Conservation (phyloP, 2,888 invertebrate genomes). For the Dryomyza anilis region DNA sequence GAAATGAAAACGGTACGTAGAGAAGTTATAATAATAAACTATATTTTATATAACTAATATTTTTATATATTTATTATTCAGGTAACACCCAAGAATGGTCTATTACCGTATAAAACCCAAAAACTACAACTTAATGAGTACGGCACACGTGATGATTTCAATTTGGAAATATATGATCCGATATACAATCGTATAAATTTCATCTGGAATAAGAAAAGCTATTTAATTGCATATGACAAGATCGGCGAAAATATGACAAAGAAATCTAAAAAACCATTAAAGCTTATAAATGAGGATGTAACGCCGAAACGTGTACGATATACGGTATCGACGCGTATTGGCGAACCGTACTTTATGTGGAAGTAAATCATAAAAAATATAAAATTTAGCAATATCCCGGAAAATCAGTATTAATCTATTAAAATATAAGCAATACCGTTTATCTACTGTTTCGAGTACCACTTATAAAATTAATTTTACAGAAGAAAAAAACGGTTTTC, state of each 20-base stretch:
- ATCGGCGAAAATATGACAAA: constrained; percentile 46
- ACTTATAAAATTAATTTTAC: too few species aligned
- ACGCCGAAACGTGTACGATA: constrained; percentile 66
- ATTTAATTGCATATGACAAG: constrained; percentile 43
- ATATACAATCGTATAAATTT: constrained; percentile 58
- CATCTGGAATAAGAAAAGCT: constrained; percentile 53
- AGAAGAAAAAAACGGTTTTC: too few species aligned
- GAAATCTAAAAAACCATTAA: constrained; percentile 53
- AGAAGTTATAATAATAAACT: neutral
- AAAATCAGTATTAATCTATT: neutral
- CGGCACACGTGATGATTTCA: constrained; percentile 68
- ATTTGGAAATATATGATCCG: constrained; percentile 63
- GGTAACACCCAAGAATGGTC: constrained; percentile 65
- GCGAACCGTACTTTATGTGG: constrained; percentile 73
- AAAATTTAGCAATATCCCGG: neutral
- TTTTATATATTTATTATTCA: constrained; percentile 27
- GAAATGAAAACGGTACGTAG: constrained; percentile 67
- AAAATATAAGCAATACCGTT: neutral
- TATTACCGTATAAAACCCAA: constrained; percentile 66
- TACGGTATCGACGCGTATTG: constrained; percentile 74
- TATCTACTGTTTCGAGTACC: too few species aligned
- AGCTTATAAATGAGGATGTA: constrained; percentile 63
- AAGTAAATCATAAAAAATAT: constrained; percentile 47
- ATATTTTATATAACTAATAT: neutral
- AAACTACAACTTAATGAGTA: constrained; percentile 59